phyloP scores from a whole-genome alignment of 2,888 invertebrate genomes.

The Drosophila flavopinicola region DNA sequence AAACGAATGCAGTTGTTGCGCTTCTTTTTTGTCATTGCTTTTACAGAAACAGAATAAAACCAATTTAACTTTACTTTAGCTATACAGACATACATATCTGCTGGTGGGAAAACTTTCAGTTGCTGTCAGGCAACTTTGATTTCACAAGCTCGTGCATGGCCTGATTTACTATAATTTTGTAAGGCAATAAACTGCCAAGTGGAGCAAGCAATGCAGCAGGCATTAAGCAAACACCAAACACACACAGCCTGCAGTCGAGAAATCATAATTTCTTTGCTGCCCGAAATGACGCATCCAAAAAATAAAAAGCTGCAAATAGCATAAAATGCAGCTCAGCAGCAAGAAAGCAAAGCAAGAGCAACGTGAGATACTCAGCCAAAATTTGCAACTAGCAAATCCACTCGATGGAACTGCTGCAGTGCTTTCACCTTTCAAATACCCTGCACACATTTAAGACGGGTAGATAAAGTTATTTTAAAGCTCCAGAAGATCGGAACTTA shows the following conservation, averaged over 20 bases:
- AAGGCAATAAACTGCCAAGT: constrained; percentile 67
- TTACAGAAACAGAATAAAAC: constrained; percentile 36
- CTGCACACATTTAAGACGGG: too few species aligned
- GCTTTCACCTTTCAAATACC: constrained; percentile 28
- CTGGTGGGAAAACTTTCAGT: constrained; percentile 47
- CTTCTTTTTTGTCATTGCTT: constrained; percentile 5
- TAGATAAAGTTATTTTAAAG: too few species aligned
- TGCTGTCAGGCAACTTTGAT: constrained; percentile 59
- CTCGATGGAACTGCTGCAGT: too few species aligned
- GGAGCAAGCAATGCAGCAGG: constrained; percentile 48
- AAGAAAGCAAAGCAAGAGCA: constrained; percentile 18
- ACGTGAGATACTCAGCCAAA: constrained; percentile 12
- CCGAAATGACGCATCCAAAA: constrained; percentile 61
- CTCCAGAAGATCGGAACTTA: too few species aligned
- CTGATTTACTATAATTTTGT: constrained; percentile 75
- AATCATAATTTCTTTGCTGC: constrained; percentile 55
- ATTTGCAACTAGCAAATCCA: too few species aligned
- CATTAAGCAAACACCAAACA: constrained; percentile 46
- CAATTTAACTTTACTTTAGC: constrained; percentile 67
- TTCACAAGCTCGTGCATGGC: constrained; percentile 62
- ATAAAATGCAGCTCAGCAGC: constrained; percentile 24
- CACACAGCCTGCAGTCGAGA: constrained; percentile 16
- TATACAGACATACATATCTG: constrained; percentile 21
- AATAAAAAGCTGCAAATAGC: constrained; percentile 21
- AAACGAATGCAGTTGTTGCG: constrained; percentile 44